Evolutionary conservation across 1,140 invertebrate species (phyloP).

Genomic region (Apis florea): DNA sequence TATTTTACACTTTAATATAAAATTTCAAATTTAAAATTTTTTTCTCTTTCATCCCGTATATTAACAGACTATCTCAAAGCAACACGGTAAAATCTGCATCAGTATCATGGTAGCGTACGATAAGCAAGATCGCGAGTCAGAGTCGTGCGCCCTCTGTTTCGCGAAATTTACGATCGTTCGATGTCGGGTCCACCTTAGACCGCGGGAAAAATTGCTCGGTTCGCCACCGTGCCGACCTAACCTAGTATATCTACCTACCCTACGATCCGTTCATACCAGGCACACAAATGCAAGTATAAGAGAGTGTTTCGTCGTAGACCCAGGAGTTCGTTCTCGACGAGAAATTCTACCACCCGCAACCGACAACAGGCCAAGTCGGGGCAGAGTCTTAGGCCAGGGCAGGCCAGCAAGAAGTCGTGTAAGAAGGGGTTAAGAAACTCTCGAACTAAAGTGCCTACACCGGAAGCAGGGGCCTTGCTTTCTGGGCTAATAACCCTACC

Average conservation of each 20-base stretch:
- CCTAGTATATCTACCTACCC: slow-evolving; percentile 38
- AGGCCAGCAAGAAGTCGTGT: slow-evolving; percentile 66
- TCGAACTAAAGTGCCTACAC: slow-evolving; percentile 78
- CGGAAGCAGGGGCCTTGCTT: slow-evolving; percentile 80
- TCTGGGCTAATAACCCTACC: slow-evolving; percentile 81
- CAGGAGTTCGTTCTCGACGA: slow-evolving; percentile 41
- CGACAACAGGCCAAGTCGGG: slow-evolving; percentile 57
- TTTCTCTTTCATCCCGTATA: neutral
- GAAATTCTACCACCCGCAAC: slow-evolving; percentile 64
- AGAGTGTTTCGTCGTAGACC: slow-evolving; percentile 18
- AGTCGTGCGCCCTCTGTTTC: slow-evolving; percentile 51
- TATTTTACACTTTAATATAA: no score
- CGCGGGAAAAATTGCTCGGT: slow-evolving; percentile 45
- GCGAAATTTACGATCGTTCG: slow-evolving; percentile 55
- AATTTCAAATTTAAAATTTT: no score
- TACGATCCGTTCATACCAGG: neutral
- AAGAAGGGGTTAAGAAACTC: slow-evolving; percentile 80
- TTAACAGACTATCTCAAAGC: neutral
- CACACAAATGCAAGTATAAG: slow-evolving; percentile 7
- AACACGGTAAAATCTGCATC: neutral
- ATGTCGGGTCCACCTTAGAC: slow-evolving; percentile 37
- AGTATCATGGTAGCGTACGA: slow-evolving; percentile 28
- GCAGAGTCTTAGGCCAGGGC: slow-evolving; percentile 67
- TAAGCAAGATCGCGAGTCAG: slow-evolving; percentile 53
- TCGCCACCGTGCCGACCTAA: slow-evolving; percentile 43